A percentile compares a stretch with the other conserved stretches of the same genome.
phyloP scores from a whole-genome alignment of 2,797 vertebrate genomes.

The Microcaecilia unicolor region DNA sequence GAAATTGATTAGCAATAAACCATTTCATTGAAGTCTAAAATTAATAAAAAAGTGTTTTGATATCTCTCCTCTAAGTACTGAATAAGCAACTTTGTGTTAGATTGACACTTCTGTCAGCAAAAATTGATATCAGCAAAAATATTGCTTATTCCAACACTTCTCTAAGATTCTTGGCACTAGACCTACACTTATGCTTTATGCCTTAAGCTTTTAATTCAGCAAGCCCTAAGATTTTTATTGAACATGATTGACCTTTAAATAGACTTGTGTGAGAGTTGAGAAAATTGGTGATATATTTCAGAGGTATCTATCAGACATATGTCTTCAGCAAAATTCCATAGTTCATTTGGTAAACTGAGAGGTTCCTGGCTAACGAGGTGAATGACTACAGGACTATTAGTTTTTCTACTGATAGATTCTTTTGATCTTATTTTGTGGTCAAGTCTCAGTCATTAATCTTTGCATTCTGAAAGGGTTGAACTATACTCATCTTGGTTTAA shows the following conservation, averaged over 20 bases:
- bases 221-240: not conserved
- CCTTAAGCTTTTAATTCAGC: not conserved
- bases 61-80: not conserved
- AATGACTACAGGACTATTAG: too few relatives aligned
- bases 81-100: not conserved
- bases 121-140: constrained; percentile 1
- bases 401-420: too few relatives aligned
- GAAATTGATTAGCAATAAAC: not conserved
- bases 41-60: not conserved
- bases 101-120: not conserved
- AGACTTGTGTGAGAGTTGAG: too few relatives aligned
- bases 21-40: not conserved
- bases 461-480: too few relatives aligned
- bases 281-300: too few relatives aligned
- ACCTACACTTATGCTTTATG: not conserved
- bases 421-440: too few relatives aligned
- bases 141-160: not conserved
- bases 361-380: too few relatives aligned
- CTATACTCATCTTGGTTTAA: too few relatives aligned
- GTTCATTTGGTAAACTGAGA: too few relatives aligned
- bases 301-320: too few relatives aligned
- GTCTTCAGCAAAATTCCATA: too few relatives aligned
- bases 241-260: not conserved
- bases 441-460: too few relatives aligned
- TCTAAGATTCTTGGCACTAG: not conserved